Evolutionary conservation across 2,888 invertebrate species (phyloP).

Genomic region (Coenonympha arcania): DNA sequence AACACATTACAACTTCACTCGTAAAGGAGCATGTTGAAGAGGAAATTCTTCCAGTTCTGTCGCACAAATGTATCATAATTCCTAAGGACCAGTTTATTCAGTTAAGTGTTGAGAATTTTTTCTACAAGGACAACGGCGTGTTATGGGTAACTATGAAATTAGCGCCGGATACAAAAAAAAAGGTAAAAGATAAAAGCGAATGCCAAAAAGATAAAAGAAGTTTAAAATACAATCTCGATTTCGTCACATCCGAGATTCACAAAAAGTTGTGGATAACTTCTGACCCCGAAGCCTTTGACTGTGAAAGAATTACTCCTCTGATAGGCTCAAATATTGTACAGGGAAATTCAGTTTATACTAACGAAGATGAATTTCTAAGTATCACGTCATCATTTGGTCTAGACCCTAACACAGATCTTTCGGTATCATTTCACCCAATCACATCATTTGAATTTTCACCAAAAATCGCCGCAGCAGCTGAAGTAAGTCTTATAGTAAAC

Average conservation of each 20-base stretch:
- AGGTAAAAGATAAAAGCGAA: constrained; percentile 35
- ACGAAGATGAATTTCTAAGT: constrained; percentile 57
- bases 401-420: constrained; percentile 35
- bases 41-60: constrained; percentile 43
- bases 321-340: constrained; percentile 47
- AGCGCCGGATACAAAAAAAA: constrained; percentile 42
- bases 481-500: constrained; percentile 57
- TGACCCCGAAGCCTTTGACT: constrained; percentile 36
- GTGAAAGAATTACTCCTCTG: constrained; percentile 55
- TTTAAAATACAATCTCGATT: constrained; percentile 46
- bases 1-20: constrained; percentile 39
- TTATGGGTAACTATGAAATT: constrained; percentile 61
- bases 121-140: constrained; percentile 61
- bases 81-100: constrained; percentile 58
- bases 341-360: constrained; percentile 43
- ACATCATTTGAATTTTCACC: constrained; percentile 54
- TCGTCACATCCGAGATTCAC: constrained; percentile 55
- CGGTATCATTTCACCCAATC: constrained; percentile 55
- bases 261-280: constrained; percentile 52
- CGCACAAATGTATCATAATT: constrained; percentile 57
- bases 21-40: constrained; percentile 40
- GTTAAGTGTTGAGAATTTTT: constrained; percentile 61
- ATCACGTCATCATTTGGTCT: constrained; percentile 48
- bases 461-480: constrained; percentile 58
- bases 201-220: constrained; percentile 29